Evolutionary conservation across 2,113 vertebrate genomes (phyloP).

Genomic region (Varanus salvator): DNA sequence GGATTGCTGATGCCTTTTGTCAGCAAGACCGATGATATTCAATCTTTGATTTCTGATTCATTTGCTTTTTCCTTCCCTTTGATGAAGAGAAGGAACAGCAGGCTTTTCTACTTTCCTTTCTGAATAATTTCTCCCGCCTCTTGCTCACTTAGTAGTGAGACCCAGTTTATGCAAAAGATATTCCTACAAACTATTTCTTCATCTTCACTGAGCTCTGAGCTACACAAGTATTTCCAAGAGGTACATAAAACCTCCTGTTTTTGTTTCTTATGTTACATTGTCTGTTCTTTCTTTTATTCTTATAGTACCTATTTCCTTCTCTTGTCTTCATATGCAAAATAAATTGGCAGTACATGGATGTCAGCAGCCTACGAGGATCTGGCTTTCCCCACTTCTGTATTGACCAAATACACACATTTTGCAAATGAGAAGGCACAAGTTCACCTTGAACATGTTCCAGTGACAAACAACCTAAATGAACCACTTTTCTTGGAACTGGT

Average conservation of each 20-base stretch:
- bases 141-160: slow-evolving; percentile 57
- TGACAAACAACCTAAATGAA: background rate
- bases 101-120: slow-evolving; percentile 53
- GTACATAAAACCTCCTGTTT: slow-evolving; percentile 36
- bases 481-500: background rate
- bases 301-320: slow-evolving; percentile 11
- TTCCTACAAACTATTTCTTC: slow-evolving; percentile 48
- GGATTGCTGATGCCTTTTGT: slow-evolving; percentile 64
- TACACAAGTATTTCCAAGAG: slow-evolving; percentile 64
- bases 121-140: slow-evolving; percentile 63
- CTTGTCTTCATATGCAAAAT: background rate
- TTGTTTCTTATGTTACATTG: slow-evolving; percentile 56
- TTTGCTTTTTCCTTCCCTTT: slow-evolving; percentile 66
- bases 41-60: slow-evolving; percentile 73
- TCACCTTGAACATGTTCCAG: background rate
- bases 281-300: slow-evolving; percentile 32
- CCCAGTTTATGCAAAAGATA: slow-evolving; percentile 45
- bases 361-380: background rate
- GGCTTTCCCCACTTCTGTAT: too few species aligned
- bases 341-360: background rate
- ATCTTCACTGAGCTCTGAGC: slow-evolving; percentile 47
- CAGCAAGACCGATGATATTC: slow-evolving; percentile 71
- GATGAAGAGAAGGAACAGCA: slow-evolving; percentile 65
- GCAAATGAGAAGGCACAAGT: background rate
- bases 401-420: background rate